Evolutionary conservation across 1,140 invertebrate genomes (phyloP).

Genomic region (Leptinotarsa undecemlineata): DNA sequence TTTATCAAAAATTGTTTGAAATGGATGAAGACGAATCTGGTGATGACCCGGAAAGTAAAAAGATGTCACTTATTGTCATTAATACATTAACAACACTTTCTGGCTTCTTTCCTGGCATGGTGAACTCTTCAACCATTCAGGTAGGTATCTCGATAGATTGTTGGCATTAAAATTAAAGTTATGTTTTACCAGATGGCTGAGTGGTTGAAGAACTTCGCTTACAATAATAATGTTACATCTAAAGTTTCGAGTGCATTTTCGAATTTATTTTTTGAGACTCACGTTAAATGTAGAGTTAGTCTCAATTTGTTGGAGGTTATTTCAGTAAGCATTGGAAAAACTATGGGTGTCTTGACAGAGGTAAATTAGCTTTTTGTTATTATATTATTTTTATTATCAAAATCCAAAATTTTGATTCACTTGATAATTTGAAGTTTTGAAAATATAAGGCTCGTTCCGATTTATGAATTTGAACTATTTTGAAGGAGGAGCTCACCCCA

Average conservation of each 20-base stretch:
- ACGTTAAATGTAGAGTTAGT: slow-evolving; percentile 43
- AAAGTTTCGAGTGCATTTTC: slow-evolving; percentile 42
- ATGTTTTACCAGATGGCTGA: slow-evolving; percentile 52
- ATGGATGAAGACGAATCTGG: slow-evolving; percentile 49
- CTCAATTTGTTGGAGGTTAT: slow-evolving; percentile 54
- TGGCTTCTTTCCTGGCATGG: slow-evolving; percentile 53
- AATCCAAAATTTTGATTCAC: not conserved
- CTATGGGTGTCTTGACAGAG: slow-evolving; percentile 53
- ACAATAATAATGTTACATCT: slow-evolving; percentile 44
- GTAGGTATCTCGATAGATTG: slow-evolving; percentile 28
- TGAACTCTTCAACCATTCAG: slow-evolving; percentile 40
- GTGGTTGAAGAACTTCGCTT: slow-evolving; percentile 54
- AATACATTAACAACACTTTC: slow-evolving; percentile 54
- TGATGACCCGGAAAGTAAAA: slow-evolving; percentile 49
- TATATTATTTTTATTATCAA: no score
- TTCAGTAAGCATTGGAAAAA: slow-evolving; percentile 52
- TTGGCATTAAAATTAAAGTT: slow-evolving; percentile 3
- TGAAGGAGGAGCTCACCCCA: slow-evolving; percentile 42
- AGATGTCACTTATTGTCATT: slow-evolving; percentile 54
- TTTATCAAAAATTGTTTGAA: slow-evolving; percentile 48
- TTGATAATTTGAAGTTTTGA: not conserved
- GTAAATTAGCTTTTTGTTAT: slow-evolving; percentile 41
- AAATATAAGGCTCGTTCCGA: not conserved
- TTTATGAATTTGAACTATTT: slow-evolving; percentile 10
- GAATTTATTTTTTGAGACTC: slow-evolving; percentile 42